These are phyloP conservation scores for Noctilio leporinus DNA, from an alignment of 2,113 vertebrate species.

Conservation along the genomic window DNA sequence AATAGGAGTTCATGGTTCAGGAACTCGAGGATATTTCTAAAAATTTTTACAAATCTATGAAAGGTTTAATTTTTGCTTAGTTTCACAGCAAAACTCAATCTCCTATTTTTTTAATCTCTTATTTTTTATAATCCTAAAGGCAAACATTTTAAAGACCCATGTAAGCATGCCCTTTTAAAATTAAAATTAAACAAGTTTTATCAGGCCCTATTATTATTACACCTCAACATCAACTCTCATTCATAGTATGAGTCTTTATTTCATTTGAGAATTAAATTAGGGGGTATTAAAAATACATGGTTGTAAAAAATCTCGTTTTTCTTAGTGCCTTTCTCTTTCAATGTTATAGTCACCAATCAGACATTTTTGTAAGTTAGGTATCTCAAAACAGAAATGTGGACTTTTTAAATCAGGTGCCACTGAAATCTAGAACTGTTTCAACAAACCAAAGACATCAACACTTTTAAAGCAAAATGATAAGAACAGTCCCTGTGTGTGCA, in stretches of 20 bases:
- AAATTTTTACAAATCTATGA: not conserved
- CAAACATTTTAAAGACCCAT: not conserved
- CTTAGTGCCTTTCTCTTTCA: not conserved
- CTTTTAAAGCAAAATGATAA: conserved; percentile 36
- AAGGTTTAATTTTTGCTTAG: not conserved
- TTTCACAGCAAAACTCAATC: not conserved
- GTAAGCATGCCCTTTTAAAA: not conserved
- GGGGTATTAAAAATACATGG: not conserved
- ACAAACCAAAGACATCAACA: not conserved
- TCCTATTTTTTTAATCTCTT: not conserved
- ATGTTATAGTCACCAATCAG: conserved; percentile 5
- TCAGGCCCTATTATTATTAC: not conserved
- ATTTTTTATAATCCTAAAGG: not conserved
- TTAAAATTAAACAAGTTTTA: conserved; percentile 1
- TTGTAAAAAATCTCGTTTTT: conserved; percentile 4
- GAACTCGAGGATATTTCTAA: not conserved
- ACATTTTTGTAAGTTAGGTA: not conserved
- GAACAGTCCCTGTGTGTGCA: not conserved
- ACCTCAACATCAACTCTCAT: conserved; percentile 6
- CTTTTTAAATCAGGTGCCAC: not conserved
- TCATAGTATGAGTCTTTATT: not conserved
- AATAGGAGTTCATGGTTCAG: not conserved
- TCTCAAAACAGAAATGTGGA: conserved; percentile 7
- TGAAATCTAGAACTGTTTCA: not conserved
- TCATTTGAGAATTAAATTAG: not conserved